Base-by-base conservation (phyloP, 2,113 vertebrate genomes). In the Pleuronectes platessa region DNA sequence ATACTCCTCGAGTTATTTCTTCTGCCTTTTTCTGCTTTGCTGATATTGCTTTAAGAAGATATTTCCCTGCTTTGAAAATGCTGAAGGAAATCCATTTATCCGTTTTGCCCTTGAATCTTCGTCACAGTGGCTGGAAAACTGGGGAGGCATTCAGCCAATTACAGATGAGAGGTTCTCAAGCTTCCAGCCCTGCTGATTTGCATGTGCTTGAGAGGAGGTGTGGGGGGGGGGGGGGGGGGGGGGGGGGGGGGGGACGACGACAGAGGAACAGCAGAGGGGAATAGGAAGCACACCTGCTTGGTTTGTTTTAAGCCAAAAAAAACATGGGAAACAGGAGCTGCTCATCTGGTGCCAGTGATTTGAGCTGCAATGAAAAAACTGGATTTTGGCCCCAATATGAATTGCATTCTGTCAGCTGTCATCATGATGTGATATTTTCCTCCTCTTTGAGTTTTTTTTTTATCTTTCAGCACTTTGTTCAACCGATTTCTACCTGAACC, bases 171-270 rank as follows among this genome's bases (percentile, higher is more conserved):
- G n/a, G 31, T 76, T 75, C 42, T 5, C 26, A 27, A 51, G 61
- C 58, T 37, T 74, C 51, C 67, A 31, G n/a, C 20, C 42, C 55
- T 3, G 13, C 37, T 68, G 53, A 74, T 81, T 86, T 71, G 58
- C 74, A 71, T 71, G 61, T 59, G 62, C 47, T 60, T 71, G 67
- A 71, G 58, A 18, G 1, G 47, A 6, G 47, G 17, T 17, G 14
- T 17, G 17, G 47, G 47, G 8, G n/a, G n/a, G n/a, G n/a, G n/a
- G n/a, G n/a, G n/a, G n/a, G n/a, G n/a, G n/a, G n/a, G n/a, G n/a
- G n/a, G n/a, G n/a, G n/a, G n/a, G n/a, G n/a, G n/a, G n/a, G n/a
- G n/a, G n/a, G n/a, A n/a, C n/a, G n/a, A 35, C 7, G 9, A 10
- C 37, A 42, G 40, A 42, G 40, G 10, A 42, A 42, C 40, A 13